Percentiles rank a stretch among this genome's conserved stretches.
Evolutionary conservation across 1,140 invertebrate species (phyloP).

Genomic region (Paracyclopina nana): DNA sequence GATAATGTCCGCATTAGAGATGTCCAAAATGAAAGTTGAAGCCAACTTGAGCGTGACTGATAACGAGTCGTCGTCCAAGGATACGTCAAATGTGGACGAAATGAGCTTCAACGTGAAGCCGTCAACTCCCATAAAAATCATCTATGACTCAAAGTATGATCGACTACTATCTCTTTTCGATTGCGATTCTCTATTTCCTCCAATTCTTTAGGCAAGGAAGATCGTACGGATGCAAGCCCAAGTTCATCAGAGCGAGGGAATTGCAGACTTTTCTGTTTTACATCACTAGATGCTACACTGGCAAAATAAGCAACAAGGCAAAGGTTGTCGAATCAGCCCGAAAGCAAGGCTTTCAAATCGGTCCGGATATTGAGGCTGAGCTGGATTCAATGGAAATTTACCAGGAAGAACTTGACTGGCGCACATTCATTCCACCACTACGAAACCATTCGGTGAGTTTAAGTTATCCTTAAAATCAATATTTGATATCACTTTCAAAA

Average conservation of each 20-base stretch:
- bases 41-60: neutral
- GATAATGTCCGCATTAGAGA: constrained; percentile 37
- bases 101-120: too few relatives aligned
- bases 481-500: too few relatives aligned
- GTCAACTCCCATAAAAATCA: too few relatives aligned
- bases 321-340: too few relatives aligned
- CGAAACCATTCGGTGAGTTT: constrained; percentile 30
- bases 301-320: constrained; percentile 7
- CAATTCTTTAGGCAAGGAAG: neutral
- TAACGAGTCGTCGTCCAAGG: too few relatives aligned
- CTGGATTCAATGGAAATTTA: constrained; percentile 33
- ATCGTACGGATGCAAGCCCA: constrained; percentile 30
- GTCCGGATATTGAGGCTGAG: constrained; percentile 20
- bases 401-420: constrained; percentile 41
- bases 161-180: too few relatives aligned
- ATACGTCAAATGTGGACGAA: too few relatives aligned
- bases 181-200: too few relatives aligned
- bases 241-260: constrained; percentile 42
- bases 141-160: too few relatives aligned
- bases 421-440: constrained; percentile 47
- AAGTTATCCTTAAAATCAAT: neutral
- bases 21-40: constrained; percentile 34
- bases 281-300: constrained; percentile 33
- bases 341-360: too few relatives aligned
- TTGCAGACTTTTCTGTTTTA: constrained; percentile 49